Evolutionary conservation across 2,113 vertebrate species (phyloP), one percentile per base, ranked within the genome.

Genomic region (Colistium nudipinnis): DNA sequence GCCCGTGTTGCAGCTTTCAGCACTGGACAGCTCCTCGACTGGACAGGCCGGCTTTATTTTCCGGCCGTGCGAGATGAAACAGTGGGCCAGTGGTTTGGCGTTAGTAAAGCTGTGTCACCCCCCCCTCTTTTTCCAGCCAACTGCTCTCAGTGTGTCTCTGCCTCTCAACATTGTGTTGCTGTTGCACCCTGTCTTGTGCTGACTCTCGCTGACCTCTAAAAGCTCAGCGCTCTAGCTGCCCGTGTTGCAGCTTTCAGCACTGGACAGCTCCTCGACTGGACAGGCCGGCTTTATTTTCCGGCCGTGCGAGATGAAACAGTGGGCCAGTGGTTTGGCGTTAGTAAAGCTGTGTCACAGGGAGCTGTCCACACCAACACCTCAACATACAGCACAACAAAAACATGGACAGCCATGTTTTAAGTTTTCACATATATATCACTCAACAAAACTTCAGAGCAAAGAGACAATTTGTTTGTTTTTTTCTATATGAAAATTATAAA

Each of bases 241-340:
- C 1, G 9, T 39, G 54, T 72, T 79, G 54, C 76, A 52, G 43
- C 67, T 85, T 89, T 91, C 89, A 86, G 89, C 80, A 74, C 82
- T n/a, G 33, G 79, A 85, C 85, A 88, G 85, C 84, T 89, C 84
- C 62, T 67, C 9, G 27, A 75, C 55, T 20, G 72, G 57, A 56
- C 57, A 44, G 31, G 20, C 49, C 35, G 17, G 55, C 55, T 85
- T 65, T 44, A 35, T 59, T 69, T 71, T 59, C 3, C 52, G 70
- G 47, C 31, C 59, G 30, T 30, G 70, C 16, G 16, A 41, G 69
- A 60, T 33, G 27, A 35, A 43, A 47, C 30, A 2, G 38, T 2
- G 24, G 62, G 17, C 53, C 27, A 20, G 44, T 3, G 16, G 30
- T 25, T 61, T 49, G n/a, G n/a, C 2, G 55, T 48, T 44, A 19